Conservation (phyloP, 1,140 invertebrate species). For the Drosophila eugracilis region DNA sequence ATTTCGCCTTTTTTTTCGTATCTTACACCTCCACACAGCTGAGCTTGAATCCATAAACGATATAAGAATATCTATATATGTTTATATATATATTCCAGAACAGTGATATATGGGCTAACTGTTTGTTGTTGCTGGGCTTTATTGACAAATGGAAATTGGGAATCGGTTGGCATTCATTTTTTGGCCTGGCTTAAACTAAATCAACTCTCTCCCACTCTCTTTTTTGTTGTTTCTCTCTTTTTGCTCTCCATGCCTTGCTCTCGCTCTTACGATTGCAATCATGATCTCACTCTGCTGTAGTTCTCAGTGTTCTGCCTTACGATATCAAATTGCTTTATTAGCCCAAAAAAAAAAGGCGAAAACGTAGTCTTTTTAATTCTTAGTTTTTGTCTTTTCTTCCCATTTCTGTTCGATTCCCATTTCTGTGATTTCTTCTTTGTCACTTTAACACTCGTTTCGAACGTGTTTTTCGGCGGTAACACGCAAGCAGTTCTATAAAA, state of each 20-base stretch:
- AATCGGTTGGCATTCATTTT: conserved; percentile 34
- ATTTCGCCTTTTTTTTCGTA: conserved; percentile 8
- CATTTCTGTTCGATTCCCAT: conserved; percentile 53
- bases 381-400: conserved; percentile 24
- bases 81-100: conserved; percentile 27
- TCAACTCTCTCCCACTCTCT: conserved; percentile 25
- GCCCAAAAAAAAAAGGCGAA: conserved; percentile 66
- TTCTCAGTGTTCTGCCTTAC: conserved; percentile 60
- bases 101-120: conserved; percentile 48
- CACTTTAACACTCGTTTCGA: conserved; percentile 53
- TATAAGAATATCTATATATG: conserved; percentile 40
- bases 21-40: conserved; percentile 67
- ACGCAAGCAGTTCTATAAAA: conserved; percentile 56
- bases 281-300: conserved; percentile 69
- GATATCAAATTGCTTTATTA: conserved; percentile 81
- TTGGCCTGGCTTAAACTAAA: conserved; percentile 51
- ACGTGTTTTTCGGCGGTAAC: conserved; percentile 65
- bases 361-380: conserved; percentile 58
- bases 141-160: conserved; percentile 51
- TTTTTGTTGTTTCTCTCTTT: conserved; percentile 4
- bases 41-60: conserved; percentile 25
- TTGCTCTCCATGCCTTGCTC: too few relatives aligned
- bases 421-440: conserved; percentile 50
- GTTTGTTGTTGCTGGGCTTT: conserved; percentile 44
- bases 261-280: conserved; percentile 15